Evolutionary conservation across 1,140 invertebrate species (phyloP), one percentile per base, ranked within the genome.

Genomic region (Maconellicoccus hirsutus): DNA sequence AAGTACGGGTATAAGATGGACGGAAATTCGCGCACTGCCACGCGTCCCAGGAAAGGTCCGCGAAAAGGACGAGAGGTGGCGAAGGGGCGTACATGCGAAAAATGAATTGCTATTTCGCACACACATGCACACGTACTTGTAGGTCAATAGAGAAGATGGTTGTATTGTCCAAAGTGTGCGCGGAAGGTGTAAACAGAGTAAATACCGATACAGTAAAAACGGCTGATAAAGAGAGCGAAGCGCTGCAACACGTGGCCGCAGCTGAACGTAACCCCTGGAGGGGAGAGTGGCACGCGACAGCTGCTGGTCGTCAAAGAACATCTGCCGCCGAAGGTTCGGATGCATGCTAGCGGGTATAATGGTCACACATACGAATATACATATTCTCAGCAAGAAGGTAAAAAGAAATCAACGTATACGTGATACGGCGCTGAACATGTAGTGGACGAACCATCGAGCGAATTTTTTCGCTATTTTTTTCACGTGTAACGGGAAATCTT

Each of bases 271-370:
- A 66, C 61, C 61, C 21, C 61, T 66, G 61, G 61, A 66, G 61
- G 61, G 61, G 61, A 66, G 61, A 66, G 61, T 66, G 61, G 61
- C 61, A 66, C 61, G 61, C 61, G 61, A 66, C 61, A 66, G 61
- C 61, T 66, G 61, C 61, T 66, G 61, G 61, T 66, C 61, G 61
- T 66, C 61, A 66, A 25, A 66, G 61, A 66, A 66, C 61, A 66
- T 66, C 61, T 66, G 61, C 61, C 61, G 61, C 42, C 42, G 42
- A 33, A n/a, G 29, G 29, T 33, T 33, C 10, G 12, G 42, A 52
- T 16, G 42, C 42, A 52, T 52, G 42, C 42, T 3, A 52, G 42
- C 42, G 42, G 42, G 42, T 52, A 52, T 52, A 52, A 52, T 52
- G 16, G 42, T 52, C 42, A 52, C 42, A 52, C n/a, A 52, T 14